Percentiles rank a stretch among this genome's conserved stretches.
These are phyloP conservation scores for Epicauta chinensis DNA, from an alignment of 1,140 invertebrate genomes.

Conservation along the genomic window DNA sequence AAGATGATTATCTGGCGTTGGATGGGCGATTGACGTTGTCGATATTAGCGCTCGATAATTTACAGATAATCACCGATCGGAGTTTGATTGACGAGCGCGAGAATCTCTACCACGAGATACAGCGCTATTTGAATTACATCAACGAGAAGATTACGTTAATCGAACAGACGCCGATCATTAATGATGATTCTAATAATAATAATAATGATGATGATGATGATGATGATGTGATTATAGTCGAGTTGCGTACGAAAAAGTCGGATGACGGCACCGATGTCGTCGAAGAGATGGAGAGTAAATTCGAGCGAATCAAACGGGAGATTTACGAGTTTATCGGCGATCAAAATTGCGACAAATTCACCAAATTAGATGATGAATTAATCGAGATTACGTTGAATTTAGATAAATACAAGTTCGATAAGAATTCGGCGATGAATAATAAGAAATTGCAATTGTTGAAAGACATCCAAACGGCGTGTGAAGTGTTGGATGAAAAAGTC, in stretches of 20 bases:
- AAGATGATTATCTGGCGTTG: conserved; percentile 4
- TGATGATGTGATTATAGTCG: too few species aligned
- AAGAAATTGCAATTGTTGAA: conserved; percentile 17
- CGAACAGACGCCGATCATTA: too few species aligned
- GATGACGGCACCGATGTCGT: background rate
- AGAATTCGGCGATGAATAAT: conserved; percentile 10
- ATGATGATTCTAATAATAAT: too few species aligned
- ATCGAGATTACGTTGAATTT: conserved; percentile 14
- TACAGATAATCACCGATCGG: background rate
- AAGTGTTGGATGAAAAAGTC: conserved; percentile 20
- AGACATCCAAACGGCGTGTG: conserved; percentile 14
- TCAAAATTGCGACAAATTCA: conserved; percentile 18
- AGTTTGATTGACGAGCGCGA: background rate
- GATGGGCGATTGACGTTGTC: conserved; percentile 6
- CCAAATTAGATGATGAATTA: conserved; percentile 20
- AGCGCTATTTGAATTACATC: background rate
- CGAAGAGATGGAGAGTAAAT: conserved; percentile 9
- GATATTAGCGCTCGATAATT: conserved; percentile 9
- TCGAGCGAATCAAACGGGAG: conserved; percentile 16
- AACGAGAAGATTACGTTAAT: too few species aligned
- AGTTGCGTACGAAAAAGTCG: too few species aligned
- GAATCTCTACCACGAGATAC: conserved; percentile 2
- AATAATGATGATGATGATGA: too few species aligned
- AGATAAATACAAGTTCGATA: conserved; percentile 12
- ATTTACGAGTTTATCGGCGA: conserved; percentile 22